phyloP scores from a whole-genome alignment of 2,797 vertebrate genomes.

The Microcaecilia unicolor region DNA sequence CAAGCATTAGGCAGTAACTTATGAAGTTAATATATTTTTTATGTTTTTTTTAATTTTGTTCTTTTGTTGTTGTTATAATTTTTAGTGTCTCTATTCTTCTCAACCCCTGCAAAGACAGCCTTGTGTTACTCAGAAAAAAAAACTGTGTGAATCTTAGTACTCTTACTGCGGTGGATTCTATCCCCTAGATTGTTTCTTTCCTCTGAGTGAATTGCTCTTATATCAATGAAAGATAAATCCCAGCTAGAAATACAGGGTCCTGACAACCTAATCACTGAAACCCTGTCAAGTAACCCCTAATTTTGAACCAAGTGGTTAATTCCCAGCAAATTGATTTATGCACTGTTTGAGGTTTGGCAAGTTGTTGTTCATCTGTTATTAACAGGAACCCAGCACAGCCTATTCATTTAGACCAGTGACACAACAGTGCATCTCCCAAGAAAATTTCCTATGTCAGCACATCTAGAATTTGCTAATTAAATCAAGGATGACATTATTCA shows the following conservation, averaged over 20 bases:
- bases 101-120: too few relatives aligned
- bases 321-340: constrained; percentile 64
- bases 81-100: too few relatives aligned
- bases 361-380: constrained; percentile 62
- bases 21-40: too few relatives aligned
- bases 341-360: constrained; percentile 61
- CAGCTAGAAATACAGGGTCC: constrained; percentile 46
- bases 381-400: constrained; percentile 48
- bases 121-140: constrained; percentile 21
- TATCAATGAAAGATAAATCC: constrained; percentile 51
- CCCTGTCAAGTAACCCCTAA: constrained; percentile 64
- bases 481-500: constrained; percentile 64
- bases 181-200: constrained; percentile 10
- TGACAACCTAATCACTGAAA: constrained; percentile 55
- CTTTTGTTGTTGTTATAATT: too few relatives aligned
- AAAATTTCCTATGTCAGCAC: constrained; percentile 68
- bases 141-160: constrained; percentile 9
- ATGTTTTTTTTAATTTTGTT: too few relatives aligned
- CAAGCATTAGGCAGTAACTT: too few relatives aligned
- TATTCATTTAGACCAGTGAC: constrained; percentile 56
- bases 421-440: constrained; percentile 56
- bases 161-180: constrained; percentile 24
- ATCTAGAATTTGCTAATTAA: constrained; percentile 69
- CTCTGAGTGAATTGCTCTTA: constrained; percentile 21
- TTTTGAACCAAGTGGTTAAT: constrained; percentile 64